Base-by-base conservation (phyloP, 1,140 invertebrate genomes). In the Lasioglossum albipes region DNA sequence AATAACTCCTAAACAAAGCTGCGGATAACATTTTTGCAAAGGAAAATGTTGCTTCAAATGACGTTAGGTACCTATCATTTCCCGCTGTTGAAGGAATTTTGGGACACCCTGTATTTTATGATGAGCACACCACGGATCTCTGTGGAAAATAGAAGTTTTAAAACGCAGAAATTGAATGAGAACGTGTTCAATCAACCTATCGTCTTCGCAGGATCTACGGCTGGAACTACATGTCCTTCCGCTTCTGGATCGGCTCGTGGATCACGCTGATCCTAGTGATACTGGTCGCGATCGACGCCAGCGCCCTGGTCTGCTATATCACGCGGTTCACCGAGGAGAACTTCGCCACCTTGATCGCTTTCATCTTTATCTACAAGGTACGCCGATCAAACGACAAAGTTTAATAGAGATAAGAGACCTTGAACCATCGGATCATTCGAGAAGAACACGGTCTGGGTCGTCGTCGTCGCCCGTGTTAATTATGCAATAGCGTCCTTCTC, bases 281-380 rank as follows among this genome's bases (percentile, higher is more conserved):
- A 31, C 95, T 99, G 88, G 98, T 99, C 45, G 98, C 98, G 2
- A 96, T 99, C 41, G 99, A 99, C 94, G 98, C 98, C 5, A 99
- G 98, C 92, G 98, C 98, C 78, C 95, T 99, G 75, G 99, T 99
- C n/a, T 99, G 98, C 90, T 99, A 98, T 91, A 99, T 99, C 80
- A 99, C 99, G 7, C 96, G 99, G 86, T 99, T 99, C 92, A 99
- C 99, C 0, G 99, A 99, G 94, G 99, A 99, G 94, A 99, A 99
- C 91, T 99, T 99, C 93, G 99, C 99, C 27, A 98, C 98, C 1
- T 94, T 99, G 10, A 99, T 99, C 89, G 99, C 99, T 3, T 97
- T 99, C 84, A 99, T 99, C 90, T 99, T 99, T 93, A 99, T 99
- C 91, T 98, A 98, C 91, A 99, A 99, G 95, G 98, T 98, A 91